Evolutionary conservation across 2,797 vertebrate species (phyloP).

Genomic region (Halcyon leucocephala): DNA sequence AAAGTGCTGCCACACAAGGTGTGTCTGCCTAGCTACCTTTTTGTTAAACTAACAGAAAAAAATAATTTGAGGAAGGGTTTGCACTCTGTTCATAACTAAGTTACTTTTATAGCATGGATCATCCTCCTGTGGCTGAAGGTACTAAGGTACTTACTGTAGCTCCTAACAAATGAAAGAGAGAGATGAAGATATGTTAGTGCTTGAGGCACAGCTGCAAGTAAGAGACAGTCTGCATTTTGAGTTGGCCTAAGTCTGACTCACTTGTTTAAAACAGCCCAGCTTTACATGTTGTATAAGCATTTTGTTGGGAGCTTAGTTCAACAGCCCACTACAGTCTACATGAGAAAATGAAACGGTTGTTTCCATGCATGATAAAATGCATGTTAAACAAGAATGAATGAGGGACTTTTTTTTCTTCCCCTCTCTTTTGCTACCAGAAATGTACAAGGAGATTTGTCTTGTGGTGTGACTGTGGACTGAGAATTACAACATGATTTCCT

Average conservation of each 20-base stretch:
- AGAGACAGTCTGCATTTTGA: background rate
- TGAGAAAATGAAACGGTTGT: background rate
- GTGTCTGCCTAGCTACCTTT: background rate
- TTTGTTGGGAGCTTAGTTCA: background rate
- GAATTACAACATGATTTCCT: constrained; percentile 57
- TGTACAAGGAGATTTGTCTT: constrained; percentile 19
- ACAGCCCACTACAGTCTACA: background rate
- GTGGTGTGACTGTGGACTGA: background rate
- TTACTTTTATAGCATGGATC: background rate
- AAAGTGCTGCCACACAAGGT: accelerated
- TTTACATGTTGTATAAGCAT: background rate
- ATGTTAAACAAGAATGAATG: background rate
- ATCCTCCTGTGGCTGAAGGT: background rate
- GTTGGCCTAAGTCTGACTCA: background rate
- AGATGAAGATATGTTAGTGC: background rate
- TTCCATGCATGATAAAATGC: background rate
- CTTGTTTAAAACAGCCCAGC: background rate
- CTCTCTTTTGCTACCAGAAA: constrained; percentile 1
- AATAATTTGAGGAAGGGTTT: background rate
- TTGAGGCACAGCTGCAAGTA: background rate
- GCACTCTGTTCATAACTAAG: background rate
- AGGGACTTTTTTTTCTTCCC: accelerated
- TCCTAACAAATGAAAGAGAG: background rate
- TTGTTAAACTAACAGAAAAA: background rate
- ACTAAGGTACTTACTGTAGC: background rate